Conservation (phyloP, 2,888 invertebrate species). For the Agonopterix arenella region DNA sequence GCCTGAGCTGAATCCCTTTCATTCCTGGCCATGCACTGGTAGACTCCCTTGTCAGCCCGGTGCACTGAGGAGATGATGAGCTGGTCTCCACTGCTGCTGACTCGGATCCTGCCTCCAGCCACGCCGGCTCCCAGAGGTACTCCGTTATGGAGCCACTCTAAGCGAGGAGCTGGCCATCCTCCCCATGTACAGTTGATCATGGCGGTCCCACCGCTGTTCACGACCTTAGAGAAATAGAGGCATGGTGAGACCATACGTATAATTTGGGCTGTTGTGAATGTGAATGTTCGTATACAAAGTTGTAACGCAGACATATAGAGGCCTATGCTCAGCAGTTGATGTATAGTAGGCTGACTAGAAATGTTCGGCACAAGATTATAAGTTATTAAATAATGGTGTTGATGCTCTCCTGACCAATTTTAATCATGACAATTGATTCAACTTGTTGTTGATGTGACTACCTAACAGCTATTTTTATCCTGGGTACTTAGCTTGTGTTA, state of each 20-base stretch:
- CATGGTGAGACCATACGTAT: too few species aligned
- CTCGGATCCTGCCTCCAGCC: constrained; percentile 52
- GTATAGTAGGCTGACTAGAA: not conserved
- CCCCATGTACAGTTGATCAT: constrained; percentile 90
- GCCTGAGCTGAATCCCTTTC: constrained; percentile 88
- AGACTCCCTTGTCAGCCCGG: constrained; percentile 89
- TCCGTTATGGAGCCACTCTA: constrained; percentile 87
- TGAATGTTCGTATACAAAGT: too few species aligned
- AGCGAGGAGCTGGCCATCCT: constrained; percentile 83
- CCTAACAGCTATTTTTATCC: too few species aligned
- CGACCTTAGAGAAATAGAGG: constrained; percentile 67
- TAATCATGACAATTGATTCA: too few species aligned
- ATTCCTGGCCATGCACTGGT: constrained; percentile 91
- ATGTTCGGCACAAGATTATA: too few species aligned
- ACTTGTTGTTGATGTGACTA: too few species aligned
- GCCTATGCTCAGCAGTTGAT: not conserved
- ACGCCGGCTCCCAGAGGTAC: constrained; percentile 74
- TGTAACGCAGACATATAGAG: too few species aligned
- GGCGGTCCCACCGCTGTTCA: constrained; percentile 90
- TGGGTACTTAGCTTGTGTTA: too few species aligned
- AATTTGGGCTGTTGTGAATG: too few species aligned
- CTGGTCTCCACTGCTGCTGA: constrained; percentile 49
- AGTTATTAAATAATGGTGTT: too few species aligned
- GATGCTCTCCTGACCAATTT: too few species aligned
- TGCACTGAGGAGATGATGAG: constrained; percentile 76